Conservation (phyloP, 35 echinoderm and acorn worm species). For the Heliocidaris erythrogramma region DNA sequence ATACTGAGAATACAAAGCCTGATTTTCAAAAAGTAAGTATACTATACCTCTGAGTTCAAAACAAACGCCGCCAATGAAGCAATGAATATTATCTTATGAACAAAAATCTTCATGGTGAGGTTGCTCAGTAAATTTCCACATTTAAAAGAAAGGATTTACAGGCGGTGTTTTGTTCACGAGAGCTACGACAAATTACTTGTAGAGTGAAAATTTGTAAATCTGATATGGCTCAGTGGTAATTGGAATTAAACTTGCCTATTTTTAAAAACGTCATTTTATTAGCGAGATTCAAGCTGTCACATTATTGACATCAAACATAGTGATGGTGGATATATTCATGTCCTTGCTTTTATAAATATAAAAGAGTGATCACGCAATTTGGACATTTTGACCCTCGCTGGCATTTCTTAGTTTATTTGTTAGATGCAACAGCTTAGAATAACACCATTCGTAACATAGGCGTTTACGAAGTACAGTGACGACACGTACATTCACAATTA, state of each 20-base stretch:
- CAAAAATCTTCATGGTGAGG: neutral
- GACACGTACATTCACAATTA: neutral
- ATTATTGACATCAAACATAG: neutral
- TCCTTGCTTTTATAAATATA: neutral
- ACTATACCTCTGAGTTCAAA: neutral
- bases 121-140: neutral
- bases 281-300: neutral
- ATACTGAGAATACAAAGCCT: neutral
- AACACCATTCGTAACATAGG: neutral
- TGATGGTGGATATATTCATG: neutral
- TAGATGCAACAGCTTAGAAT: neutral
- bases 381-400: neutral
- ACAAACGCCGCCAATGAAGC: neutral
- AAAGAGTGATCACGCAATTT: neutral
- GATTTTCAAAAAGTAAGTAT: neutral
- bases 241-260: neutral
- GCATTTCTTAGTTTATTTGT: neutral
- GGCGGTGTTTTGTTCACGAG: neutral
- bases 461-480: neutral
- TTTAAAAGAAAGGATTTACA: neutral
- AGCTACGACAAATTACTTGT: neutral
- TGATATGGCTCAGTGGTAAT: neutral
- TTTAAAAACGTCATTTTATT: no score
- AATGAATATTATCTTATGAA: neutral
- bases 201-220: neutral